Conservation (phyloP, 1,140 invertebrate species). For the Samia ricini region DNA sequence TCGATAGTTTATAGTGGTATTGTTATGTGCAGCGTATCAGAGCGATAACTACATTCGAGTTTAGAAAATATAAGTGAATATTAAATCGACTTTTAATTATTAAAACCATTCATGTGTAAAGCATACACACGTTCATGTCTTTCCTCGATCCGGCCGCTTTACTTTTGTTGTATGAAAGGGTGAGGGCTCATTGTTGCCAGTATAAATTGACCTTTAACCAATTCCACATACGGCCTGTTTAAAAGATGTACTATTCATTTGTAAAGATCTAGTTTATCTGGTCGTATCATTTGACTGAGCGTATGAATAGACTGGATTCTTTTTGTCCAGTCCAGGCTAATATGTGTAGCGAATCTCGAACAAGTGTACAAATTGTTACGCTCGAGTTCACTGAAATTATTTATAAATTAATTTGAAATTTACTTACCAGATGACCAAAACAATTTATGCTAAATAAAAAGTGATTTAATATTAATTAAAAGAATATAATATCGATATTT, state of each 20-base stretch:
- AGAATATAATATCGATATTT: too few species aligned
- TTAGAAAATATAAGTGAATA: background rate
- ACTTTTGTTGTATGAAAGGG: constrained; percentile 1
- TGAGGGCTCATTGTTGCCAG: background rate
- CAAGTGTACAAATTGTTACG: constrained; percentile 26
- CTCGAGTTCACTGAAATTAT: constrained; percentile 13
- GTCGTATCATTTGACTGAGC: constrained; percentile 19
- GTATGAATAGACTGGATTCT: constrained; percentile 25
- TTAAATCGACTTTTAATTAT: background rate
- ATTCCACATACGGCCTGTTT: background rate
- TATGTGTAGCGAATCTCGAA: constrained; percentile 14
- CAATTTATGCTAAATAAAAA: too few species aligned
- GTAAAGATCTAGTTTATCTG: constrained; percentile 19
- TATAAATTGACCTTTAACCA: constrained; percentile 6
- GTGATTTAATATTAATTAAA: too few species aligned
- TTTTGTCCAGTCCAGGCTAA: constrained; percentile 23
- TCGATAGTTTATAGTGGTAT: background rate
- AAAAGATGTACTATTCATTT: constrained; percentile 5
- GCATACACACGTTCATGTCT: background rate
- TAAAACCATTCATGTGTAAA: background rate
- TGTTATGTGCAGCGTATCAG: background rate
- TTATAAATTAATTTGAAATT: background rate
- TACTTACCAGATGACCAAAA: background rate
- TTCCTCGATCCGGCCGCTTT: background rate
- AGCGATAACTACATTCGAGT: background rate